A percentile compares a stretch with the other conserved stretches of the same genome.
Conservation (phyloP, 2,888 invertebrate species). For the Tetropium fuscum region DNA sequence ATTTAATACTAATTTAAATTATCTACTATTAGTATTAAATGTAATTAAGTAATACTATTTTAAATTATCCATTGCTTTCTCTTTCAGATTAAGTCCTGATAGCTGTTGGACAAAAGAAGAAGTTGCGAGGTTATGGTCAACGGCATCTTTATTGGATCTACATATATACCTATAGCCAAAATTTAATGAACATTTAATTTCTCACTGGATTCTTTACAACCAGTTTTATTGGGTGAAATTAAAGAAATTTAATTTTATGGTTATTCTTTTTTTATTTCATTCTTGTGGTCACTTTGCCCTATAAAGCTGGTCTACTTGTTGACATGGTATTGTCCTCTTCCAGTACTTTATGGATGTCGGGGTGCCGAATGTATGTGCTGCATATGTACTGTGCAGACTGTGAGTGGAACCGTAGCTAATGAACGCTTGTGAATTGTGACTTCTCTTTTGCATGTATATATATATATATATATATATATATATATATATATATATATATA, state of each 20-base stretch:
- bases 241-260: background rate
- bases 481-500: no score
- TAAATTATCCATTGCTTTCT: background rate
- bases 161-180: constrained; percentile 39
- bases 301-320: constrained; percentile 31
- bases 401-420: constrained; percentile 46
- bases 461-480: no score
- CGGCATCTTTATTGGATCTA: constrained; percentile 61
- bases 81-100: constrained; percentile 36
- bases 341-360: constrained; percentile 54
- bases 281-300: constrained; percentile 4
- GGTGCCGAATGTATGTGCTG: constrained; percentile 58
- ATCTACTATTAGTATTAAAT: no score
- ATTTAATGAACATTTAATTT: constrained; percentile 18
- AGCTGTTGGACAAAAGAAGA: constrained; percentile 58
- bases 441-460: constrained; percentile 43
- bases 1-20: no score
- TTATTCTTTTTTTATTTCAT: background rate
- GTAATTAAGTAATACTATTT: no score
- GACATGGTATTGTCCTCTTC: constrained; percentile 48
- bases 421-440: constrained; percentile 56
- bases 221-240: constrained; percentile 10
- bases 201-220: constrained; percentile 2
- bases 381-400: constrained; percentile 42
- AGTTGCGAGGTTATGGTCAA: constrained; percentile 59